A percentile compares a stretch with the other conserved stretches of the same genome.
These are phyloP conservation scores for Lontra canadensis DNA, from an alignment of 2,113 vertebrate species.

Conservation along the genomic window DNA sequence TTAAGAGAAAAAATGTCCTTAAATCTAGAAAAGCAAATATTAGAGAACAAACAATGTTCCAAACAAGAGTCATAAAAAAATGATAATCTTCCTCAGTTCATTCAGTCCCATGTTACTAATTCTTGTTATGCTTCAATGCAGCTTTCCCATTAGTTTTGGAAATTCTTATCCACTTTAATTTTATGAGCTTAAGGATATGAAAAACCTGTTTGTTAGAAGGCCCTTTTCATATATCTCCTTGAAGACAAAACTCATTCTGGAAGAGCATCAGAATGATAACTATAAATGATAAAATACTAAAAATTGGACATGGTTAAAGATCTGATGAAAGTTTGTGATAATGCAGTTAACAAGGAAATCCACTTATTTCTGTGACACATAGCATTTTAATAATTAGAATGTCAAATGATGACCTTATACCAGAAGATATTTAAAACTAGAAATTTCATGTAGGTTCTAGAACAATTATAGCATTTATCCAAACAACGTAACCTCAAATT, in stretches of 20 bases:
- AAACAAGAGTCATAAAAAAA: not conserved
- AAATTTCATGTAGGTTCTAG: not conserved
- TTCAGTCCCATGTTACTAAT: not conserved
- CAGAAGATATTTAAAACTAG: not conserved
- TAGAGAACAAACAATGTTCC: not conserved
- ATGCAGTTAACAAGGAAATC: not conserved
- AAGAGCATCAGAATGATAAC: not conserved
- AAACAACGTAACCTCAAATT: not conserved
- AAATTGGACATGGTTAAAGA: not conserved
- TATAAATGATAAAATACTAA: not conserved
- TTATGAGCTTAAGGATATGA: not conserved
- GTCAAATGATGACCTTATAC: not conserved
- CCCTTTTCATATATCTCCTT: not conserved
- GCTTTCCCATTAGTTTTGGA: not conserved
- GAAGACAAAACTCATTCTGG: not conserved
- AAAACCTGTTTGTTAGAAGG: not conserved
- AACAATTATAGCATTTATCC: not conserved
- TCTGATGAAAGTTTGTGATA: not conserved
- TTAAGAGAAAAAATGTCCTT: not conserved
- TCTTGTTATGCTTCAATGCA: not conserved
- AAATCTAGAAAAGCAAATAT: not conserved
- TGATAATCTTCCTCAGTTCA: not conserved
- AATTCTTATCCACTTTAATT: not conserved
- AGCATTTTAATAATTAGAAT: not conserved
- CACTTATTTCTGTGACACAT: not conserved